Base-by-base conservation (phyloP, 2,797 vertebrate species). In the Balearica regulorum region DNA sequence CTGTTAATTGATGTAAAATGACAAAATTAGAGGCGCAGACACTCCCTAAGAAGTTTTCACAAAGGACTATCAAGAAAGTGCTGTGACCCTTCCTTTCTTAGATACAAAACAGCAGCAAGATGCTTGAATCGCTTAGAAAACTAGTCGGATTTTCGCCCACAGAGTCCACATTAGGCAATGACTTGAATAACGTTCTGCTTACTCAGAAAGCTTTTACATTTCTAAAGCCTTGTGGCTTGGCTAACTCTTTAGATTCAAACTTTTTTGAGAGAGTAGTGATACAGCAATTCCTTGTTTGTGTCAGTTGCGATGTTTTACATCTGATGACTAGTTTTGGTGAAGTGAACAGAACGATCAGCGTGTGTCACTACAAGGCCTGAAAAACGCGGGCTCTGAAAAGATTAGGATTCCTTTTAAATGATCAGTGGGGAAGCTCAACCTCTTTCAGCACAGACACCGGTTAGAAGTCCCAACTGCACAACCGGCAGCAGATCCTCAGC, bases 181-280 rank as follows among this genome's bases (percentile, higher is more conserved):
- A 8, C 13, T 68, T 61, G 20, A 77, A 48, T 48, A 13, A 64
- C 11, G 37, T 15, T 3, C 11, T 53, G 18, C 28, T 78, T 35
- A 57, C 17, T 43, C 62, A 68, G n/a, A 71, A 81, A 94, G 54
- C 57, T 92, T 31, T 73, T 96, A 92, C 49, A 18, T 85, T 95
- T 95, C 82, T 76, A 90, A 92, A 82, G 28, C 43, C 71, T 39
- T 83, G 64, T 94, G 57, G 43, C 53, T 93, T 96, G 46, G 51
- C 44, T 94, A 92, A 80, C 84, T 91, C 83, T 72, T 39, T 21
- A 82, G 46, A 82, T 84, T 70, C n/a, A 54, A 60, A 1, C 88
- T 87, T 86, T 80, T 69, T 16, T 28, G 72, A 82, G n/a, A 37
- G 37, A 37, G 37, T 10, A 37, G 37, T 37, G 3, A 39, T 46